Evolutionary conservation across 2,888 invertebrate species (phyloP).

Genomic region (Spatulosminthurus flaviceps): DNA sequence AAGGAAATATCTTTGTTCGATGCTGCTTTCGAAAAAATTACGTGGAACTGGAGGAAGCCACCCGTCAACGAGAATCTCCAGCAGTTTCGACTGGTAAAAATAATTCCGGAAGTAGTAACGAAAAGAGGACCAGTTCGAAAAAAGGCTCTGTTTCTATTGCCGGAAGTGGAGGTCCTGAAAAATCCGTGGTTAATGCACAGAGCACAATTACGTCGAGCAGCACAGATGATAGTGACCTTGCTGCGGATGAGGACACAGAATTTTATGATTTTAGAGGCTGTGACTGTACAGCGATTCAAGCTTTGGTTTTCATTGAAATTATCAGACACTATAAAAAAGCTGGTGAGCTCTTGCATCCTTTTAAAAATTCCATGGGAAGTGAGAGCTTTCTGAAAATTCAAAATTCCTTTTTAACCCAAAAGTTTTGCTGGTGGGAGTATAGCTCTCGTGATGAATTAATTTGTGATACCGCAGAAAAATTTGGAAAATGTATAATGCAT

Average conservation of each 20-base stretch:
- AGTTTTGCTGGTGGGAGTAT: too few relatives aligned
- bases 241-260: background rate
- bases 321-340: conserved; percentile 60
- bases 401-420: too few relatives aligned
- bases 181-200: background rate
- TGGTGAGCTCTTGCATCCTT: conserved; percentile 3
- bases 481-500: conserved; percentile 58
- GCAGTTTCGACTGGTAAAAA: background rate
- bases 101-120: too few relatives aligned
- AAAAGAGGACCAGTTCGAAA: too few relatives aligned
- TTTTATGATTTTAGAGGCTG: conserved; percentile 57
- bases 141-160: too few relatives aligned
- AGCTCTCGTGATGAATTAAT: too few relatives aligned
- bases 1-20: background rate
- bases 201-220: background rate
- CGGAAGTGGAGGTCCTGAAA: background rate
- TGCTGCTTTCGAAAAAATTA: conserved; percentile 6
- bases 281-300: conserved; percentile 58
- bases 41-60: background rate
- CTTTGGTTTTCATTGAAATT: conserved; percentile 58
- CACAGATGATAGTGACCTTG: background rate
- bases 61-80: background rate
- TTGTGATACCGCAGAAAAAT: conserved; percentile 59
- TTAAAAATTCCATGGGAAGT: too few relatives aligned
- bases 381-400: too few relatives aligned